These are phyloP conservation scores for Macrotrachela quadricornifera DNA, from an alignment of 1,140 invertebrate species.

Conservation along the genomic window DNA sequence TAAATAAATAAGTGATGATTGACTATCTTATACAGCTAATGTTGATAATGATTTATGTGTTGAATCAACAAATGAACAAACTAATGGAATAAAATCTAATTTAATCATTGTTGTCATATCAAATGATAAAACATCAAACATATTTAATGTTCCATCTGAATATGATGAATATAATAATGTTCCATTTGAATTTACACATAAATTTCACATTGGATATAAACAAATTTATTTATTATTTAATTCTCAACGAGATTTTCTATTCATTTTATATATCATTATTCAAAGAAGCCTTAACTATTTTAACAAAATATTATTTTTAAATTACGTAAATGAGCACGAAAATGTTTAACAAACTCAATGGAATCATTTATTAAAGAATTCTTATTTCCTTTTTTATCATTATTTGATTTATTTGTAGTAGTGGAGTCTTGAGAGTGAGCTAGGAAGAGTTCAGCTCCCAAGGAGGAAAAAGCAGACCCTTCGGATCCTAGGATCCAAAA, in stretches of 20 bases:
- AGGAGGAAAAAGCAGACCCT: no score
- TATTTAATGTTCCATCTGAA: conserved; percentile 78
- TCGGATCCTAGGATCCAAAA: no score
- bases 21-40: neutral
- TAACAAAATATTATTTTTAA: no score
- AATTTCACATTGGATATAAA: conserved; percentile 46
- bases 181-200: conserved; percentile 62
- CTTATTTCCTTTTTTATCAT: conserved; percentile 45
- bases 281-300: no score
- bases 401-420: neutral
- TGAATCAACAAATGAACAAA: conserved; percentile 73
- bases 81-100: conserved; percentile 57
- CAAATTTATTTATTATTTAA: no score
- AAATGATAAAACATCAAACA: conserved; percentile 96
- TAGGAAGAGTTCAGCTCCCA: no score
- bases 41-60: conserved; percentile 63
- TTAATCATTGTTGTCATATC: conserved; percentile 97
- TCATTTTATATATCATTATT: no score
- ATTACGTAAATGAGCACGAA: conserved; percentile 65
- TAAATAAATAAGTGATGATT: neutral
- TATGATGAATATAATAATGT: conserved; percentile 69
- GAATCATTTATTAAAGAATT: no score
- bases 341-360: conserved; percentile 98
- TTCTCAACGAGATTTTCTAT: no score
- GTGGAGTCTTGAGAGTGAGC: no score